phyloP scores from a whole-genome alignment of 2,888 invertebrate genomes.

The Hanleya hanleyi region DNA sequence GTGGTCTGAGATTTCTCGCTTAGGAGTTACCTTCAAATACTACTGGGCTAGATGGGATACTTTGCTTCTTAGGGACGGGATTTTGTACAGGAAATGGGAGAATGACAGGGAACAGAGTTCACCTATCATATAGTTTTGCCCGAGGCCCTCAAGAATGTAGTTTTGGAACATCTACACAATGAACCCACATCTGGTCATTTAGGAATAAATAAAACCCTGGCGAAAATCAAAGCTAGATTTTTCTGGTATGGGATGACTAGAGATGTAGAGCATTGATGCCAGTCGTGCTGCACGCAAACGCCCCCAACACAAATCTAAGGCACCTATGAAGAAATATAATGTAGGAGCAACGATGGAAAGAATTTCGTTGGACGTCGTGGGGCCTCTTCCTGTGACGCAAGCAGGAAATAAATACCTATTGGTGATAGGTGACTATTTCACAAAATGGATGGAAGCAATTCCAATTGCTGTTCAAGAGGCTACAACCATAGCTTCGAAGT shows the following conservation, averaged over 20 bases:
- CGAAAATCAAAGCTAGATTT: background rate
- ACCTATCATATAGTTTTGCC: constrained; percentile 2
- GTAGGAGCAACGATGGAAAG: constrained; percentile 30
- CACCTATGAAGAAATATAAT: constrained; percentile 19
- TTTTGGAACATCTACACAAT: constrained; percentile 11
- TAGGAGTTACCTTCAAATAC: too few relatives aligned
- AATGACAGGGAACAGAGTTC: background rate
- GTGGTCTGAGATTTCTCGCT: too few relatives aligned
- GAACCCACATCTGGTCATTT: constrained; percentile 22
- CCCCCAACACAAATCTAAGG: constrained; percentile 16
- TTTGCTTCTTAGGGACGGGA: too few relatives aligned
- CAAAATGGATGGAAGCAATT: constrained; percentile 29
- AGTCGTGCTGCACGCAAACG: constrained; percentile 15
- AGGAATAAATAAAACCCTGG: constrained; percentile 7
- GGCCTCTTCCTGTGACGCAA: constrained; percentile 16
- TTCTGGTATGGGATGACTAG: constrained; percentile 20
- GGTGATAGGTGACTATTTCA: constrained; percentile 32
- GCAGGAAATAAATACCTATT: constrained; percentile 21
- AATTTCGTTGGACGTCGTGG: background rate
- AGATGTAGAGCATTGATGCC: constrained; percentile 22
- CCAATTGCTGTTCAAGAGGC: constrained; percentile 34
- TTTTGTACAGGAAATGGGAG: too few relatives aligned
- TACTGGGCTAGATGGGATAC: too few relatives aligned
- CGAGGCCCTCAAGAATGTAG: background rate
- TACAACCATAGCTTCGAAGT: constrained; percentile 32